Conservation (phyloP, 1,140 invertebrate species). For the Apis mellifera region DNA sequence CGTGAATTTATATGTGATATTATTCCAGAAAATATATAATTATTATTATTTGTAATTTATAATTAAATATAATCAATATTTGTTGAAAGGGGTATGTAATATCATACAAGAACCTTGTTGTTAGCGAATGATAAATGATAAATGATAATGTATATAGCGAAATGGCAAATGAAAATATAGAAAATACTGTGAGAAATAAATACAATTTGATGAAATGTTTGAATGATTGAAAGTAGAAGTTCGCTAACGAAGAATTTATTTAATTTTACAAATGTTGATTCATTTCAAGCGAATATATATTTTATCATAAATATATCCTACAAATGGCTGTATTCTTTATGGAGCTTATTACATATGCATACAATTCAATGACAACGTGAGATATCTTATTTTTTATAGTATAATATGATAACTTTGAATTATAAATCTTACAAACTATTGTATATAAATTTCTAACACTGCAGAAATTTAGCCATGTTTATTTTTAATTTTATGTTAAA, state of each 20-base stretch:
- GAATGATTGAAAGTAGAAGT: background rate
- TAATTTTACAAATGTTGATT: background rate
- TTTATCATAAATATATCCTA: no score
- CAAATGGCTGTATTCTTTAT: no score
- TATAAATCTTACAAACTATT: background rate
- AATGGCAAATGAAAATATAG: background rate
- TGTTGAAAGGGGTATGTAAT: background rate
- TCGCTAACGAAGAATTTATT: background rate
- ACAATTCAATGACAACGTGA: background rate
- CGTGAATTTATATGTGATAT: background rate
- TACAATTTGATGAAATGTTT: background rate
- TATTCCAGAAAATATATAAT: no score
- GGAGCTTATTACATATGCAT: no score
- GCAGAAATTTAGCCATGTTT: no score
- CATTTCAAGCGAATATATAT: background rate
- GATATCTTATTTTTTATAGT: no score
- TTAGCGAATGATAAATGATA: no score
- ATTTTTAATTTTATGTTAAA: no score
- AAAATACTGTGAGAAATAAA: background rate
- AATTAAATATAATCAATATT: no score
- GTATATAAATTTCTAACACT: background rate
- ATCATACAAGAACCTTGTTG: background rate
- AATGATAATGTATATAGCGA: no score
- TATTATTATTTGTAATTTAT: no score
- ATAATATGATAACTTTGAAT: background rate